These are phyloP conservation scores for Lathamus discolor DNA, from an alignment of 2,113 vertebrate species.

Conservation along the genomic window DNA sequence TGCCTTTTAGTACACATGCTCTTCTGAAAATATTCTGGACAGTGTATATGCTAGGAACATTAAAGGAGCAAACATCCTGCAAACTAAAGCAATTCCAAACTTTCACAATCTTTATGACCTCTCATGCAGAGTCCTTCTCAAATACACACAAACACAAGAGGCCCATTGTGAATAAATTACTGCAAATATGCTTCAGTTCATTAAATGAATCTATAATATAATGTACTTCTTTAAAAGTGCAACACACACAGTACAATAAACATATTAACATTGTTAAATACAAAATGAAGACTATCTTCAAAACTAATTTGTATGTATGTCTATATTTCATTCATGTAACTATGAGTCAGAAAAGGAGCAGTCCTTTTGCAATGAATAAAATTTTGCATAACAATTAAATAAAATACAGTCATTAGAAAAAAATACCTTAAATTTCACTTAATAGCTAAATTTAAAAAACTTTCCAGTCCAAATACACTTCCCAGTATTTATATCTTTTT, in stretches of 20 bases:
- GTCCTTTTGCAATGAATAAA: not conserved
- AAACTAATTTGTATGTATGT: not conserved
- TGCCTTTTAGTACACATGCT: not conserved
- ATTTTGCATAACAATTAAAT: not conserved
- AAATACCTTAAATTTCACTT: not conserved
- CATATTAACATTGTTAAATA: not conserved
- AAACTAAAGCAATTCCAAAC: not conserved
- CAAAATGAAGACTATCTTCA: not conserved
- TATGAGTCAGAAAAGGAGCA: not conserved
- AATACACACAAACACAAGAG: not conserved
- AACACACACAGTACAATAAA: not conserved
- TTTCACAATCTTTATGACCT: not conserved
- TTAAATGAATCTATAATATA: slow-evolving; percentile 11
- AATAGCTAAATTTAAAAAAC: not conserved
- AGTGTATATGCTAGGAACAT: not conserved
- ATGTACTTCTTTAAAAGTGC: not conserved
- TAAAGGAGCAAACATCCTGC: not conserved
- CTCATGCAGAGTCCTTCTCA: slow-evolving; percentile 1
- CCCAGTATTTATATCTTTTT: not conserved
- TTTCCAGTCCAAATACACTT: not conserved
- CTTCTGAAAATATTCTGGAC: not conserved
- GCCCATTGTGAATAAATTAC: not conserved
- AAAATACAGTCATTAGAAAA: not conserved
- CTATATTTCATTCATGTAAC: not conserved
- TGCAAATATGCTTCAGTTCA: slow-evolving; percentile 16